Evolutionary conservation across 2,113 vertebrate species (phyloP).

Genomic region (Grammomys surdaster): DNA sequence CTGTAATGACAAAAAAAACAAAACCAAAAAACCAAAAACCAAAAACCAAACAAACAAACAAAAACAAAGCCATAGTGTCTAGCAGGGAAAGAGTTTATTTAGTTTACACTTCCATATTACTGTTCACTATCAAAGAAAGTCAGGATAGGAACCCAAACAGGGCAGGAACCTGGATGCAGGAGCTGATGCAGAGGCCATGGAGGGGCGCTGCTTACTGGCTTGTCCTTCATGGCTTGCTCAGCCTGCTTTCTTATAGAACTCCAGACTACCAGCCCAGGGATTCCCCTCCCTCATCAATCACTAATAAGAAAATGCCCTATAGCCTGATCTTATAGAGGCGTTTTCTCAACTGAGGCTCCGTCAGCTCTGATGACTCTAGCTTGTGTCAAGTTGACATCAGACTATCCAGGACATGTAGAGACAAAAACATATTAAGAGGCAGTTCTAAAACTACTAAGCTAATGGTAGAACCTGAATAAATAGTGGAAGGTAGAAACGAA

Average conservation of each 20-base stretch:
- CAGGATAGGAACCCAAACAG: neutral
- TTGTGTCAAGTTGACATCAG: neutral
- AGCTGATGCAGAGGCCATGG: neutral
- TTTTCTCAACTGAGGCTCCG: neutral
- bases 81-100: neutral
- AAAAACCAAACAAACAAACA: no score
- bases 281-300: no score
- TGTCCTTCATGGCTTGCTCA: neutral
- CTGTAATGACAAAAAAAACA: neutral
- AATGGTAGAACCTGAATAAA: neutral
- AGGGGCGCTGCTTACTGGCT: neutral
- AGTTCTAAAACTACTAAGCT: neutral
- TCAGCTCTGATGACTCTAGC: neutral
- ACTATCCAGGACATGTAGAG: neutral
- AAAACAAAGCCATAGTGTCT: no score
- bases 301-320: neutral
- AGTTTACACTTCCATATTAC: neutral
- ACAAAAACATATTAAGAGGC: neutral
- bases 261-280: neutral
- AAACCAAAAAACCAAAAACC: no score
- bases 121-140: neutral
- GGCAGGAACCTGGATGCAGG: neutral
- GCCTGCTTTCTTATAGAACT: neutral
- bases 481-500: neutral
- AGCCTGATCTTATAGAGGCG: neutral